phyloP scores from a whole-genome alignment of 2,797 vertebrate species.

The Xiphorhynchus erythropygius region DNA sequence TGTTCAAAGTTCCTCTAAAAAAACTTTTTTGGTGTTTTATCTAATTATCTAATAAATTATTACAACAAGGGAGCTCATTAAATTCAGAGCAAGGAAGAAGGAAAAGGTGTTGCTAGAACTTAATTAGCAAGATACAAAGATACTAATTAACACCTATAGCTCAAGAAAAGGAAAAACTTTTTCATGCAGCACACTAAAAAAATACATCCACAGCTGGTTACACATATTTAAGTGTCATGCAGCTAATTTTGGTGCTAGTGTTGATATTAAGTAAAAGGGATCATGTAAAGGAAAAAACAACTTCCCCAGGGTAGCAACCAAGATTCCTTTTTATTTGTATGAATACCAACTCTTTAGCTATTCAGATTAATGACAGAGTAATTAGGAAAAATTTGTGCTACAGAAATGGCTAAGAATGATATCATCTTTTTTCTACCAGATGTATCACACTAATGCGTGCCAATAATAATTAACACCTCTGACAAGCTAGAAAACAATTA shows the following conservation, averaged over 20 bases:
- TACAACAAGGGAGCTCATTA: conserved; percentile 83
- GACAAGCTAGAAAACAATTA: conserved; percentile 24
- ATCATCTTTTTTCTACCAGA: conserved; percentile 24
- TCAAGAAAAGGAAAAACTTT: conserved; percentile 56
- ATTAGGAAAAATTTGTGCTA: conserved; percentile 23
- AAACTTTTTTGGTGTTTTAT: conserved; percentile 68
- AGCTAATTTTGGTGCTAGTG: conserved; percentile 64
- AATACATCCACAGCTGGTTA: conserved; percentile 77
- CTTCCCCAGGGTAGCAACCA: not conserved
- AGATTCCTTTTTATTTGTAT: conserved; percentile 14
- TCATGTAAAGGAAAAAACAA: conserved; percentile 1
- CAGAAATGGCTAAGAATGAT: conserved; percentile 36
- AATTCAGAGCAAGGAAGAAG: conserved; percentile 76
- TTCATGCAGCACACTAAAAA: conserved; percentile 63
- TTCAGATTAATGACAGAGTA: conserved; percentile 44
- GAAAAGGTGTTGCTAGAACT: conserved; percentile 81
- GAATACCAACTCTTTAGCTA: conserved; percentile 18
- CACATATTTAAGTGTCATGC: conserved; percentile 64
- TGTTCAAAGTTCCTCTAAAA: conserved; percentile 40
- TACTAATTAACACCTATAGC: conserved; percentile 87
- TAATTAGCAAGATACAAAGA: conserved; percentile 86
- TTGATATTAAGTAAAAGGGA: conserved; percentile 60
- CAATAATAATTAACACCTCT: conserved; percentile 51
- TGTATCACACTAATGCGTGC: not conserved
- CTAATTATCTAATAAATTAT: conserved; percentile 80